Evolutionary conservation across 2,888 invertebrate species (phyloP).

Genomic region (Entomobrya proxima): DNA sequence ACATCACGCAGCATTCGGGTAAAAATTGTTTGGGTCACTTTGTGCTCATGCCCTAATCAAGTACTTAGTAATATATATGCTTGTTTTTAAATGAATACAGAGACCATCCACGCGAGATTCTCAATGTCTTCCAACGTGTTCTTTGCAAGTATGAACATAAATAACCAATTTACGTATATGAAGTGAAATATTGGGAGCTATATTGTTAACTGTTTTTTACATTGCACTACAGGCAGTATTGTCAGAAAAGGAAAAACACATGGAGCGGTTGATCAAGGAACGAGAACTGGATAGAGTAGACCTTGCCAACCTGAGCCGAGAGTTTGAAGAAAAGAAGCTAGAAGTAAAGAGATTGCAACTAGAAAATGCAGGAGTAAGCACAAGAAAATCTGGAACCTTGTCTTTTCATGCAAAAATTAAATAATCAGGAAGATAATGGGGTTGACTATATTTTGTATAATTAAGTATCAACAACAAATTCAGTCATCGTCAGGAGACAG

Average conservation of each 20-base stretch:
- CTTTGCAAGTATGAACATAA: constrained; percentile 71
- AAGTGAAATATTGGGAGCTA: not conserved
- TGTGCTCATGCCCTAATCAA: no score
- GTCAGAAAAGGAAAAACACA: constrained; percentile 95
- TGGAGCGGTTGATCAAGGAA: constrained; percentile 93
- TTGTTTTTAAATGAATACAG: not conserved
- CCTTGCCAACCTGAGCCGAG: constrained; percentile 88
- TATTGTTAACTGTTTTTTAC: constrained; percentile 72
- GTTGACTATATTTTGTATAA: not conserved
- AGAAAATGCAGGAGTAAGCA: constrained; percentile 44
- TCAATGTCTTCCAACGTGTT: constrained; percentile 71
- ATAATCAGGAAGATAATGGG: not conserved
- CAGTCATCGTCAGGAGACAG: constrained; percentile 32
- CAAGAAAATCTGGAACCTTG: not conserved
- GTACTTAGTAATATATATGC: not conserved
- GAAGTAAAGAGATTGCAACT: constrained; percentile 79
- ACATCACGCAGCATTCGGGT: constrained; percentile 73
- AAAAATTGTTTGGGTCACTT: constrained; percentile 25
- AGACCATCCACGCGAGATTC: constrained; percentile 62
- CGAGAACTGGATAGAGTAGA: constrained; percentile 93
- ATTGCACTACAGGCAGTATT: constrained; percentile 85
- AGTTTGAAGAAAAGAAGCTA: constrained; percentile 87
- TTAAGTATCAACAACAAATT: constrained; percentile 48
- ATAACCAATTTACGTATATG: no score
- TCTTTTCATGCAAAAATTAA: not conserved